Evolutionary conservation across 2,113 vertebrate genomes (phyloP).

Genomic region (Brevimyrus niger): DNA sequence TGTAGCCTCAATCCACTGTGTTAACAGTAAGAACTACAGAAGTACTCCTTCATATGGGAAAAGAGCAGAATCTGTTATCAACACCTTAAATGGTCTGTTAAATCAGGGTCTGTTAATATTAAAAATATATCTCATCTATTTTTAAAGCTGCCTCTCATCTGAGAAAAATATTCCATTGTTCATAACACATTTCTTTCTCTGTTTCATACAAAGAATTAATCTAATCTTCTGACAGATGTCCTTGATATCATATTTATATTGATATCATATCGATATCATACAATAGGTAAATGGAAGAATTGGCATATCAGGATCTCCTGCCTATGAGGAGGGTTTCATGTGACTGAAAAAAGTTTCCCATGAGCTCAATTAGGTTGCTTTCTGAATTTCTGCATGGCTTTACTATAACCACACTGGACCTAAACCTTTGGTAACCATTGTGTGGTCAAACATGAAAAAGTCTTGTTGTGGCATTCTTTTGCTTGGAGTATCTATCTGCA

Average conservation of each 20-base stretch:
- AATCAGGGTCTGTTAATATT: not conserved
- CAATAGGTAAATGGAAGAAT: not conserved
- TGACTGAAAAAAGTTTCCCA: not conserved
- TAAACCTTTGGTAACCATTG: not conserved
- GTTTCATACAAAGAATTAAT: not conserved
- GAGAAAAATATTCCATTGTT: not conserved
- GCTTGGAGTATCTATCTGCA: not conserved
- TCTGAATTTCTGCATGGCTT: not conserved
- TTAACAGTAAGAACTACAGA: not conserved
- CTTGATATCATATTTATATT: conserved; percentile 15
- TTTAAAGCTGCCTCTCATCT: not conserved
- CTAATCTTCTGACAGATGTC: not conserved
- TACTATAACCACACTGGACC: not conserved
- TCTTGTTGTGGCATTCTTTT: not conserved
- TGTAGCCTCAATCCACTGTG: not conserved
- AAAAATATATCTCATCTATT: not conserved
- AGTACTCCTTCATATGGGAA: not conserved
- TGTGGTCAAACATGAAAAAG: not conserved
- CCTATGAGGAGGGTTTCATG: not conserved
- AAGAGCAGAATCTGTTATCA: not conserved
- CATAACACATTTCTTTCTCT: not conserved
- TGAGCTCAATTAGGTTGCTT: not conserved
- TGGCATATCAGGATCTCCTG: not conserved
- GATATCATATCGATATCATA: too few species aligned
- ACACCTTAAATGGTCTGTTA: not conserved